Base-by-base conservation (phyloP, 2,797 vertebrate genomes). In the Sternotherus odoratus region DNA sequence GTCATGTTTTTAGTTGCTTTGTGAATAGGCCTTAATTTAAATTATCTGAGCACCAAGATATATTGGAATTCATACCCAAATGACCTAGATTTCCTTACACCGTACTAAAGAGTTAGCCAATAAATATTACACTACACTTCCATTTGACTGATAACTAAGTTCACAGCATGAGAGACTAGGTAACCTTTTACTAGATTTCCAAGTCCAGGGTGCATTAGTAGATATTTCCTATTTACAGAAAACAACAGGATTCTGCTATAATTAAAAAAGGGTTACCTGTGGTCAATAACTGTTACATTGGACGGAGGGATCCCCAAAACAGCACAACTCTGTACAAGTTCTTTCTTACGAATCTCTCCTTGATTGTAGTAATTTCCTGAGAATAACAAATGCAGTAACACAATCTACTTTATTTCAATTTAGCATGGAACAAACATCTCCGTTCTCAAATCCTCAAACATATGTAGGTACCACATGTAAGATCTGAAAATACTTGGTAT, bases 341-440 rank as follows among this genome's bases (percentile, higher is more conserved):
- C 99, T 93, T 98, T 97, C 98, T 98, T 99, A 92, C 99, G 99
- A 88, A 97, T 96, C 86, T 98, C 96, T 78, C 99, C 99, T 98
- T 99, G 98, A 96, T 97, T 98, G 98, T 99, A 99, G 96, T 98
- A 99, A 98, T 99, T 98, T 94, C 99, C 99, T 99, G 97, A 80
- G 93, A 97, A 97, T 2, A 98, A 96, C 82, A 97, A 97, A 98
- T 43, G 96, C 21, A 94, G 50, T 46, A 89, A 89, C 12, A 46
- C 3, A 15, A 1, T 74, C 56, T 74, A 49, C 24, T 11, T 89
- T 9, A 85, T 13, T 39, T 78, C 33, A 36, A 39, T 28, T 77
- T 66, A 48, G 12, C 69, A 82, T 57, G 57, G 43, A 63, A 56
- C 63, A 1, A 83, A 53, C 51, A 79, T 10, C 24, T 79, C 30